These are phyloP conservation scores for Daubentonia madagascariensis DNA, from an alignment of 2,113 vertebrate species.

Conservation along the genomic window DNA sequence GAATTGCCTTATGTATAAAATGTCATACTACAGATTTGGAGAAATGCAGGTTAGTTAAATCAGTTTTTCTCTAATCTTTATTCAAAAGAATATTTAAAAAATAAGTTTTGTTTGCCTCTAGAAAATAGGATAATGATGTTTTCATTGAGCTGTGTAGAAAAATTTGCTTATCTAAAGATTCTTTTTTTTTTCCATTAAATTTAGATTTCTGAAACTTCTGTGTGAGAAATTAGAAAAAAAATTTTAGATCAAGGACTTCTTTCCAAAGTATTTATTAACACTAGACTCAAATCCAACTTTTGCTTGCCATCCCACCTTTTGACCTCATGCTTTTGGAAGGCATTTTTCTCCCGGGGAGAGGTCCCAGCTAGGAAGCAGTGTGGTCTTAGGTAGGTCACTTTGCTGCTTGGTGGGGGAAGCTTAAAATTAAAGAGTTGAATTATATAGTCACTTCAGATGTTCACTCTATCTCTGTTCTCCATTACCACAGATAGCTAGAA, in stretches of 20 bases:
- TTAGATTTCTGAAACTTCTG: conserved; percentile 27
- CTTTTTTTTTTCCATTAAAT: not conserved
- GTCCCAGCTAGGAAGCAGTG: not conserved
- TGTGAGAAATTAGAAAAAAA: not conserved
- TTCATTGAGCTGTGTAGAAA: not conserved
- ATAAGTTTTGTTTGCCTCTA: not conserved
- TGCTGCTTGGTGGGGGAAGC: not conserved
- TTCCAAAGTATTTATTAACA: conserved; percentile 14
- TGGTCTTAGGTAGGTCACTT: not conserved
- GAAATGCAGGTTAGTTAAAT: conserved; percentile 96
- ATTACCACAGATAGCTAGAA: not conserved
- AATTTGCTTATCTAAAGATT: not conserved
- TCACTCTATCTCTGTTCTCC: not conserved
- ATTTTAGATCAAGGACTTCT: conserved; percentile 10
- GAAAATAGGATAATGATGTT: not conserved
- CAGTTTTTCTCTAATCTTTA: not conserved
- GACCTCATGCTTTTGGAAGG: not conserved
- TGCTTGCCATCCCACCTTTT: not conserved
- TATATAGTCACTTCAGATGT: not conserved
- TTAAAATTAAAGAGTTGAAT: not conserved
- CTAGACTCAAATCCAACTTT: not conserved
- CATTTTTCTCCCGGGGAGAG: not conserved
- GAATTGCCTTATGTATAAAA: conserved; percentile 99
- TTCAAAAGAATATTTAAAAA: not conserved
- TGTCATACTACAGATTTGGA: conserved; percentile 99